These are phyloP conservation scores for Cossypha heuglini DNA, from an alignment of 2,797 vertebrate genomes.

Conservation along the genomic window DNA sequence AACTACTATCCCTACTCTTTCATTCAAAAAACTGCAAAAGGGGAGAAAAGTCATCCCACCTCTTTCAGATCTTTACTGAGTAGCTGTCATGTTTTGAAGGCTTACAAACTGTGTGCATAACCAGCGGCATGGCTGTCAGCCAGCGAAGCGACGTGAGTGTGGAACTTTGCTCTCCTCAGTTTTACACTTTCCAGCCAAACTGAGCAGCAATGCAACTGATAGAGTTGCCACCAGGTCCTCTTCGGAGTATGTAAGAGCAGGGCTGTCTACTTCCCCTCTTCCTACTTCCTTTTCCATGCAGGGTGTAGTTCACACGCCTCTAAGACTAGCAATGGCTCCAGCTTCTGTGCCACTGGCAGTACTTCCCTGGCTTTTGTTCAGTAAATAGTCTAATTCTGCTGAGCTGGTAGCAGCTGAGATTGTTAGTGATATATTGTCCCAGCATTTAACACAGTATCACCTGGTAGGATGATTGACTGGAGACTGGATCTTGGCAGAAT, in stretches of 20 bases:
- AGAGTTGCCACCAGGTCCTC: neutral
- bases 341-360: neutral
- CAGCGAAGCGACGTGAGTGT: rapidly evolving
- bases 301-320: neutral
- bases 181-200: neutral
- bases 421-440: constrained; percentile 47
- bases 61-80: neutral
- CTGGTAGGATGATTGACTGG: constrained; percentile 59
- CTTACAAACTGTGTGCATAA: rapidly evolving
- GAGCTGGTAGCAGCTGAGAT: constrained; percentile 40
- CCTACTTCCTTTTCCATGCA: neutral
- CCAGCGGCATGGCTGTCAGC: neutral
- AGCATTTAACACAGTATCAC: constrained; percentile 21
- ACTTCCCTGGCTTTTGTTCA: constrained; percentile 1
- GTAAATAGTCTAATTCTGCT: constrained; percentile 25
- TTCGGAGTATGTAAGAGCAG: neutral
- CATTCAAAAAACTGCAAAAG: neutral
- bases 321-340: neutral
- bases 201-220: neutral
- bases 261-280: neutral
- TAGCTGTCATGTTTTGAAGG: neutral
- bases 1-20: neutral
- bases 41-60: neutral
- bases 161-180: neutral
- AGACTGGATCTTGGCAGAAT: constrained; percentile 29